These are phyloP conservation scores for Pristionchus exspectatus DNA, from an alignment of 2,888 invertebrate species.

Conservation along the genomic window DNA sequence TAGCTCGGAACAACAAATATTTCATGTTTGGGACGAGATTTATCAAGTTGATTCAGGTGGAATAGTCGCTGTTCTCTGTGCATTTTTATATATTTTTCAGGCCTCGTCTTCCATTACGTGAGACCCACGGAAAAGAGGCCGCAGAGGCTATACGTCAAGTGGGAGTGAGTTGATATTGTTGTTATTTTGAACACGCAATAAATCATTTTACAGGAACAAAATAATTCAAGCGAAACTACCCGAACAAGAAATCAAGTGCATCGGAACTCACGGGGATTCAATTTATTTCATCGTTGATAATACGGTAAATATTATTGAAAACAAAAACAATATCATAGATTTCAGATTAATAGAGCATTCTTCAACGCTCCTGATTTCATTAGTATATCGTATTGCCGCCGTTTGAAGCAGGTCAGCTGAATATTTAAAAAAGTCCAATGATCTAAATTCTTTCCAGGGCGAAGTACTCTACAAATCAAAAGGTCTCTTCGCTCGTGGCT, in stretches of 20 bases:
- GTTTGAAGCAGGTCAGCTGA: background rate
- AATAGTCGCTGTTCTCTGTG: background rate
- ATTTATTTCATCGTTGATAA: background rate
- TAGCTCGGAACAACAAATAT: background rate
- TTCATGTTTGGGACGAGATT: background rate
- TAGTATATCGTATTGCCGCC: background rate
- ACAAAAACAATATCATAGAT: background rate
- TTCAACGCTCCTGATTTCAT: background rate
- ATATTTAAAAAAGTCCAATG: background rate
- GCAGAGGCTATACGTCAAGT: background rate
- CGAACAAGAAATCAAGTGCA: background rate
- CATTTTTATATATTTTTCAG: background rate
- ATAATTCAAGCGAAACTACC: background rate
- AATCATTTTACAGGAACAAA: background rate
- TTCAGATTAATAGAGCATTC: background rate
- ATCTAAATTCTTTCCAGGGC: background rate
- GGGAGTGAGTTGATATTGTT: background rate
- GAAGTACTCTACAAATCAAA: background rate
- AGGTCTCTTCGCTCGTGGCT: background rate
- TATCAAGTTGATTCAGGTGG: background rate
- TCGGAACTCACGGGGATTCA: background rate
- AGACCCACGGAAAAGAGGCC: background rate
- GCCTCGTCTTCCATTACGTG: background rate
- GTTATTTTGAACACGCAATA: background rate
- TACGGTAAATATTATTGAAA: background rate